Percentiles rank a stretch among this genome's conserved stretches.
phyloP scores from a whole-genome alignment of 2,113 vertebrate genomes.

The Probosciger aterrimus region DNA sequence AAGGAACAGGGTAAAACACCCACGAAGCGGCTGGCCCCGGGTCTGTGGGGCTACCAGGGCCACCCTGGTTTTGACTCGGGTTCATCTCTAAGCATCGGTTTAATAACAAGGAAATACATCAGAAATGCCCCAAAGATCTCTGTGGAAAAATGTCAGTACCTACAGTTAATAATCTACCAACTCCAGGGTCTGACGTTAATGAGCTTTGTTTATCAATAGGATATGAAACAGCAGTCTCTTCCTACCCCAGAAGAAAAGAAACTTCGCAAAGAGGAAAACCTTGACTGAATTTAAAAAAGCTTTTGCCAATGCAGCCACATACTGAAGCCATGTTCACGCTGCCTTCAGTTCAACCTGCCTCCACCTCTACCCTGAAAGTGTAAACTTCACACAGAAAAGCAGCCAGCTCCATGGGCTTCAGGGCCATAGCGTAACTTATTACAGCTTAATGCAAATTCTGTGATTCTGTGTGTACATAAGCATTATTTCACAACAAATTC shows the following conservation, averaged over 20 bases:
- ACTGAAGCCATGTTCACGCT: fast-evolving
- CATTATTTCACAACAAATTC: not conserved
- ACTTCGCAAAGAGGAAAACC: not conserved
- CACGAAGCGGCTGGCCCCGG: not conserved
- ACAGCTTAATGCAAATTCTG: not conserved
- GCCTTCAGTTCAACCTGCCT: not conserved
- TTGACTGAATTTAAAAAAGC: not conserved
- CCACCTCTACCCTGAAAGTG: fast-evolving
- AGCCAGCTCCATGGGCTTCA: not conserved
- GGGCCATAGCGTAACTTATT: fast-evolving
- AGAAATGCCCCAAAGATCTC: not conserved
- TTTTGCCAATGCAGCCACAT: not conserved
- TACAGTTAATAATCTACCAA: not conserved
- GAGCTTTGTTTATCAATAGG: not conserved
- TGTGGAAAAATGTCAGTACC: not conserved
- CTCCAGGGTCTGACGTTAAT: not conserved
- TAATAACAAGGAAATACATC: not conserved
- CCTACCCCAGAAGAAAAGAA: not conserved
- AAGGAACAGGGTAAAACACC: not conserved
- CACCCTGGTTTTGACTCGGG: not conserved
- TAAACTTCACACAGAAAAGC: not conserved
- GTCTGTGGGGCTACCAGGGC: fast-evolving
- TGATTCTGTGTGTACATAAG: not conserved
- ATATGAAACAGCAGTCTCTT: not conserved
- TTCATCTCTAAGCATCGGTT: not conserved